A percentile compares a stretch with the other conserved stretches of the same genome.
These are phyloP conservation scores for Agrypnus murinus DNA, from an alignment of 2,888 invertebrate genomes.

Conservation along the genomic window DNA sequence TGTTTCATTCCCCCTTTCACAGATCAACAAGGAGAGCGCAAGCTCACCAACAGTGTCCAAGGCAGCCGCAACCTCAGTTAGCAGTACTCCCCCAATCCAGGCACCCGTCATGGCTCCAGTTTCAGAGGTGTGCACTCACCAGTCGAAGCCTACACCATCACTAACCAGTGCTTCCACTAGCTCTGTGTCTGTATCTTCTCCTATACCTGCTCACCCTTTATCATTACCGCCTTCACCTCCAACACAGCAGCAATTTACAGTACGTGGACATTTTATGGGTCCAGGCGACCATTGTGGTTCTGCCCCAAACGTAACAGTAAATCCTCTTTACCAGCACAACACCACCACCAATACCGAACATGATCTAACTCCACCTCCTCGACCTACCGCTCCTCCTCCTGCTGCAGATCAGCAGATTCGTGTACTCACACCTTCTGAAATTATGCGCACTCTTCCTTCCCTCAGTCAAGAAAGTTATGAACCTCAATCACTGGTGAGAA, in stretches of 20 bases:
- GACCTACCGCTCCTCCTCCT: conserved; percentile 54
- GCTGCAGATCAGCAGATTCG: conserved; percentile 86
- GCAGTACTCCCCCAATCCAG: conserved; percentile 56
- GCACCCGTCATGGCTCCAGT: conserved; percentile 60
- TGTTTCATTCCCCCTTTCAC: conserved; percentile 68
- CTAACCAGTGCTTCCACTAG: conserved; percentile 61
- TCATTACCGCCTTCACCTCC: conserved; percentile 63
- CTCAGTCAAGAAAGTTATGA: conserved; percentile 84
- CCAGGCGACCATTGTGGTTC: conserved; percentile 75
- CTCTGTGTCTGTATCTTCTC: conserved; percentile 55
- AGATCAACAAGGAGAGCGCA: conserved; percentile 76
- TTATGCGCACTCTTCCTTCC: conserved; percentile 92
- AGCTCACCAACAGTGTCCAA: conserved; percentile 70
- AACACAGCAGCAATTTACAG: conserved; percentile 70
- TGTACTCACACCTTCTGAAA: conserved; percentile 91
- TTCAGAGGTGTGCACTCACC: conserved; percentile 71
- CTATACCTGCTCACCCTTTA: conserved; percentile 55
- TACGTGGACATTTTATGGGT: conserved; percentile 69
- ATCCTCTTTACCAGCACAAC: conserved; percentile 73
- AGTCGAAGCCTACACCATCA: conserved; percentile 64
- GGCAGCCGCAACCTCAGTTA: conserved; percentile 62
- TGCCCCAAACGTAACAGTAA: conserved; percentile 81
- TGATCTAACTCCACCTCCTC: conserved; percentile 51
- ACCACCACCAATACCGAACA: too few species aligned
- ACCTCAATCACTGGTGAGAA: conserved; percentile 72